These are phyloP conservation scores for Meteorus sp. DNA, from an alignment of 1,140 invertebrate species.

Conservation along the genomic window DNA sequence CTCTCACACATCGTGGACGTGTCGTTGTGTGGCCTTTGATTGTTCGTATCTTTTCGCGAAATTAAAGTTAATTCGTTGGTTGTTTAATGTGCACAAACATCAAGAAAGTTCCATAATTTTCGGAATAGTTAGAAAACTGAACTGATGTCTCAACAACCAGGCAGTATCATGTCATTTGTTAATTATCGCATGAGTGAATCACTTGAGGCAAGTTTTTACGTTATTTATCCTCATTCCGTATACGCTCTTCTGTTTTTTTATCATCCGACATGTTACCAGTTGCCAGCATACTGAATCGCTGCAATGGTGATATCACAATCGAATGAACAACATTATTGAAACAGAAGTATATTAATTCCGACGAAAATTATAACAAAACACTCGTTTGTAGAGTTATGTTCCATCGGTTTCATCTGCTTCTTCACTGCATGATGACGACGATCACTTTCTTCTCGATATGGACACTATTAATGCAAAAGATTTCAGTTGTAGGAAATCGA, in stretches of 20 bases:
- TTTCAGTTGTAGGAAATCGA: conserved; percentile 27
- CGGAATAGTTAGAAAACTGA: too few relatives aligned
- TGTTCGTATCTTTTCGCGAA: too few relatives aligned
- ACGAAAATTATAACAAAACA: too few relatives aligned
- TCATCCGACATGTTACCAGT: too few relatives aligned
- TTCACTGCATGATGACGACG: conserved; percentile 37
- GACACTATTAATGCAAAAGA: conserved; percentile 43
- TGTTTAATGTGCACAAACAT: background rate
- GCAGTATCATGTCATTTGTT: conserved; percentile 36
- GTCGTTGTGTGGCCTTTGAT: background rate
- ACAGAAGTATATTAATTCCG: background rate
- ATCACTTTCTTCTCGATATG: conserved; percentile 49
- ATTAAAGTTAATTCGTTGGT: background rate
- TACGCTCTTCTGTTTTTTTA: conserved; percentile 2
- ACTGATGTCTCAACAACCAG: background rate
- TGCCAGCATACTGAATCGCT: too few relatives aligned
- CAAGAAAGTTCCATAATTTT: too few relatives aligned
- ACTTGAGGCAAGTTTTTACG: conserved; percentile 40
- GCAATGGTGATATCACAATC: too few relatives aligned
- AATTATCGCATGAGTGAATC: conserved; percentile 37
- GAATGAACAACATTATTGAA: too few relatives aligned
- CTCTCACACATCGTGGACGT: conserved; percentile 12
- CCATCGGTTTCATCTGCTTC: conserved; percentile 3
- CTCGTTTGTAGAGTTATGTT: conserved; percentile 31
- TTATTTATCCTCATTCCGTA: conserved; percentile 23